Conservation (phyloP, 2,797 vertebrate genomes). For the Lindbergichthys nudifrons region DNA sequence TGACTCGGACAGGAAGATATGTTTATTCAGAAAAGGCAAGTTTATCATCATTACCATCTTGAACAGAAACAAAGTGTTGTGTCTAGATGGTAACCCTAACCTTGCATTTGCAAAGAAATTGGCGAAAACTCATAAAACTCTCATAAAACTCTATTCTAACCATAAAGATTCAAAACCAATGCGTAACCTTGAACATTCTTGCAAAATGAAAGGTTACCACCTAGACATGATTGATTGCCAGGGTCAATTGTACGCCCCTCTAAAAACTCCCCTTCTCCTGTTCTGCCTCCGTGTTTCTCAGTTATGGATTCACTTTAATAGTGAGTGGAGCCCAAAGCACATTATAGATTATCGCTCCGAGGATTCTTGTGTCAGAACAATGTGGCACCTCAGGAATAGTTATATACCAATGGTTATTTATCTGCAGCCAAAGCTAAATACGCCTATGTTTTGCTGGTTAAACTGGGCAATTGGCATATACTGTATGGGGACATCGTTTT, state of each 20-base stretch:
- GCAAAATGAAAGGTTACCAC: too few relatives aligned
- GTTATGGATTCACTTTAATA: slow-evolving; percentile 20
- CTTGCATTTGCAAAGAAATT: too few relatives aligned
- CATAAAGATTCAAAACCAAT: too few relatives aligned
- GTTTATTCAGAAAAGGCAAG: slow-evolving; percentile 12
- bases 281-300: background rate
- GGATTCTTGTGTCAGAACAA: slow-evolving; percentile 14
- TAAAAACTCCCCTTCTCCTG: background rate
- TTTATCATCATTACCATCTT: slow-evolving; percentile 28
- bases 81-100: too few relatives aligned
- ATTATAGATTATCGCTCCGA: slow-evolving; percentile 12
- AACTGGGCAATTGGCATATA: background rate
- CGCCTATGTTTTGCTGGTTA: background rate
- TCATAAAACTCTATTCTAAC: too few relatives aligned
- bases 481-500: background rate
- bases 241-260: slow-evolving; percentile 9
- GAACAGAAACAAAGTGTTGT: slow-evolving; percentile 20
- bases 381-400: slow-evolving; percentile 37
- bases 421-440: too few relatives aligned
- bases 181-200: too few relatives aligned
- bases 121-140: too few relatives aligned
- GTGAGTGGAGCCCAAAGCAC: slow-evolving; percentile 3
- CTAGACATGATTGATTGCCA: too few relatives aligned
- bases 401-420: too few relatives aligned
- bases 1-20: slow-evolving; percentile 4